Evolutionary conservation across 2,888 invertebrate genomes (phyloP).

Genomic region (Lycaena phlaeas): DNA sequence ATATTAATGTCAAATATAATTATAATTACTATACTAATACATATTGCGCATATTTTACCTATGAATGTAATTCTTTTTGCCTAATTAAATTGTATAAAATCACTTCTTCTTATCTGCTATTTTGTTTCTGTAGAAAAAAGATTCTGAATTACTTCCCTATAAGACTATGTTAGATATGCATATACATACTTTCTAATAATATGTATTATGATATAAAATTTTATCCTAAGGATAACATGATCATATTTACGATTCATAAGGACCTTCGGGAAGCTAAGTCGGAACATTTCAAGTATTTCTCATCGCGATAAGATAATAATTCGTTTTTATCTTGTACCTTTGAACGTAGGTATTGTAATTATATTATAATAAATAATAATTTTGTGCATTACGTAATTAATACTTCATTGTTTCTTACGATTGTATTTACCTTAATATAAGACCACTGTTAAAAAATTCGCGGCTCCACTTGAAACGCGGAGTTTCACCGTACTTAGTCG

Average conservation of each 20-base stretch:
- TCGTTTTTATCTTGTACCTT: constrained; percentile 71
- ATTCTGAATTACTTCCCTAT: constrained; percentile 68
- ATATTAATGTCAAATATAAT: constrained; percentile 73
- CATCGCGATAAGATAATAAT: constrained; percentile 69
- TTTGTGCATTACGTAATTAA: constrained; percentile 71
- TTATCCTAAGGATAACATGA: constrained; percentile 71
- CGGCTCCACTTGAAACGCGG: constrained; percentile 48
- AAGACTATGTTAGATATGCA: constrained; percentile 69
- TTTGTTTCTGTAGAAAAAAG: constrained; percentile 61
- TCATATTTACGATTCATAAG: constrained; percentile 66
- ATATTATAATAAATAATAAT: constrained; percentile 69
- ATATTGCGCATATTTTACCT: constrained; percentile 68
- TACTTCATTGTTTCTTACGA: constrained; percentile 71
- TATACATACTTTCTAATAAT: constrained; percentile 70
- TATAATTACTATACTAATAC: constrained; percentile 68
- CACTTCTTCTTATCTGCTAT: constrained; percentile 61
- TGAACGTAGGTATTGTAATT: constrained; percentile 71
- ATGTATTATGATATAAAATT: constrained; percentile 68
- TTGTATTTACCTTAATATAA: constrained; percentile 69
- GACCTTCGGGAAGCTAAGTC: constrained; percentile 61
- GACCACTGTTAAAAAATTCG: constrained; percentile 61
- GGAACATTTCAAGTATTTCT: constrained; percentile 67
- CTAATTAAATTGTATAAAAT: constrained; percentile 73
- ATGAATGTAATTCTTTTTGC: constrained; percentile 71
- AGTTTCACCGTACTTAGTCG: constrained; percentile 64